Base-by-base conservation (phyloP, 1,140 invertebrate species). In the Hylaeus volcanicus region DNA sequence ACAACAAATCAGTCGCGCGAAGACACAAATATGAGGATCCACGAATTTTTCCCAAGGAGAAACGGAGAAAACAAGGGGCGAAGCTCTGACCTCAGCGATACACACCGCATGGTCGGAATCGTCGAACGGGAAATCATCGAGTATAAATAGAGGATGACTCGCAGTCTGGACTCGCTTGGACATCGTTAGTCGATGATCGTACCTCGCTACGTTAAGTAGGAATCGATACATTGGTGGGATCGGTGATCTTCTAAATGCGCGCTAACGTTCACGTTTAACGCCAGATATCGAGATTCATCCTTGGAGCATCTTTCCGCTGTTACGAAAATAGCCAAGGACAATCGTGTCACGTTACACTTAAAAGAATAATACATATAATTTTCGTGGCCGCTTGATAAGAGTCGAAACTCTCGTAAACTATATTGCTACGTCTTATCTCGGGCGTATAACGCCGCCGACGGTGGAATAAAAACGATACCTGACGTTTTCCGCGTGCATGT, bases 141-240 rank as follows among this genome's bases (percentile, higher is more conserved):
- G 65, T 90, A 90, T 90, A 89, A 90, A 90, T 90, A 90, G 89
- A 88, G 65, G 86, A 90, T 90, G 89, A 90, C 89, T 89, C 85
- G 86, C 63, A 63, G 79, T 83, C 83, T 87, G 85, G 58, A 81
- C 82, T 78, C 81, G 83, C 66, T 82, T 78, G 76, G 64, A 72
- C 81, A 87, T 82, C 78, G 77, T 65, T 70, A 81, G 74, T 76
- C 83, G 72, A 85, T 87, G 79, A 85, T 85, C 78, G 58, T 71
- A 79, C 82, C 63, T 76, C 48, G 26, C 12, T 14, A 51, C 8
- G 53, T 51, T 51, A 73, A 69, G 39, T 60, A 51, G 55, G 9
- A 73, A 81, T 87, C 74, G 78, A 78, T 77, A 66, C 68, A 68
- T 63, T 8, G 26, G 26, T 43, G 53, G 5, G 45, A 84, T 74